phyloP scores from a whole-genome alignment of 1,140 invertebrate species.

The Procambarus virginalis region DNA sequence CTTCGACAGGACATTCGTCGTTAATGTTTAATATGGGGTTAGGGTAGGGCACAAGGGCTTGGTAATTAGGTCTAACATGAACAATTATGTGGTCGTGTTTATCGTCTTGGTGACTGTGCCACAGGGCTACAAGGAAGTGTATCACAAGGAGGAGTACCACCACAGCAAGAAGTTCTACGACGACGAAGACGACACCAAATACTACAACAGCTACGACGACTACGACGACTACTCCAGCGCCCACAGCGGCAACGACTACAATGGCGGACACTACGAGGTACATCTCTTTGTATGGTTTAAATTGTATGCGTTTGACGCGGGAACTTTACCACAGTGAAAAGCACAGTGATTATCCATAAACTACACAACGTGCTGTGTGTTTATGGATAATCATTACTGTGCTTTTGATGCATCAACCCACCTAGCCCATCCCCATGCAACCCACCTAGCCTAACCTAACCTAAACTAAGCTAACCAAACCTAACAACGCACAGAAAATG shows the following conservation, averaged over 20 bases:
- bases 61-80: too few species aligned
- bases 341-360: neutral
- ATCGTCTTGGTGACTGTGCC: neutral
- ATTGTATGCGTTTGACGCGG: too few species aligned
- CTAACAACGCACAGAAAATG: too few species aligned
- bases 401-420: neutral
- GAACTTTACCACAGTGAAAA: too few species aligned
- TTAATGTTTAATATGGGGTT: too few species aligned
- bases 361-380: neutral
- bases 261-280: conserved; percentile 53
- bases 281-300: too few species aligned
- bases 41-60: too few species aligned
- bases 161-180: conserved; percentile 61
- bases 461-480: too few species aligned
- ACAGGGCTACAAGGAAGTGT: conserved; percentile 42
- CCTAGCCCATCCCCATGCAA: too few species aligned
- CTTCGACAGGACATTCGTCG: too few species aligned
- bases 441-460: neutral
- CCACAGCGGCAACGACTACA: conserved; percentile 46
- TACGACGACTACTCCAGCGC: conserved; percentile 45
- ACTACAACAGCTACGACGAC: conserved; percentile 47
- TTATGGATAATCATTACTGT: neutral
- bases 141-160: conserved; percentile 66
- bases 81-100: too few species aligned
- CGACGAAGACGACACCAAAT: conserved; percentile 44